phyloP scores from a whole-genome alignment of 2,888 invertebrate genomes.

The Bibio marci region DNA sequence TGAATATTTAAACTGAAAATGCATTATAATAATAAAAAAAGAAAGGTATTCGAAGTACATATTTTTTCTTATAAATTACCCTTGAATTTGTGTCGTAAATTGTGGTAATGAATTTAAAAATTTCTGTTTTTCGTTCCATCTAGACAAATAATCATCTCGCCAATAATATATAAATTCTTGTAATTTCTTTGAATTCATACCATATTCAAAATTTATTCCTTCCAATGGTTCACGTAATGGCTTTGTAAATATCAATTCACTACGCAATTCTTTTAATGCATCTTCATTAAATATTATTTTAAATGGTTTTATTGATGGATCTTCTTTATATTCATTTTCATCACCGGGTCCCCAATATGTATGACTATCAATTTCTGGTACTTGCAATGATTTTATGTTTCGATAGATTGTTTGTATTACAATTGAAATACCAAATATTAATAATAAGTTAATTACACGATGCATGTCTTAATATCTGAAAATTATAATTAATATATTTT shows the following conservation, averaged over 20 bases:
- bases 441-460: too few relatives aligned
- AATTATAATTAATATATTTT: too few relatives aligned
- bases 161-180: constrained; percentile 56
- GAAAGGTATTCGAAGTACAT: too few relatives aligned
- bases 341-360: constrained; percentile 26
- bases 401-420: too few relatives aligned
- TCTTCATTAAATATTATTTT: constrained; percentile 12
- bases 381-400: constrained; percentile 16
- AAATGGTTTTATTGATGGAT: constrained; percentile 14
- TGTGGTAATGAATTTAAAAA: constrained; percentile 59
- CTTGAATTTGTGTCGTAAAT: constrained; percentile 56
- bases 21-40: neutral
- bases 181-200: constrained; percentile 56
- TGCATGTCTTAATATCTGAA: too few relatives aligned
- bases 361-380: constrained; percentile 20
- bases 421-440: too few relatives aligned
- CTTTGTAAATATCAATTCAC: constrained; percentile 36
- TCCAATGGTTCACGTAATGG: constrained; percentile 42
- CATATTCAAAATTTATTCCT: constrained; percentile 56
- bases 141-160: constrained; percentile 50
- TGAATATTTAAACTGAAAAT: constrained; percentile 42
- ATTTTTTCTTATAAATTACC: constrained; percentile 17
- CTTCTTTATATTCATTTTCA: constrained; percentile 19
- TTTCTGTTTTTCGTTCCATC: constrained; percentile 46
- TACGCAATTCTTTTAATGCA: constrained; percentile 39